Evolutionary conservation across 2,113 vertebrate species (phyloP).

Genomic region (Hymenochirus boettgeri): DNA sequence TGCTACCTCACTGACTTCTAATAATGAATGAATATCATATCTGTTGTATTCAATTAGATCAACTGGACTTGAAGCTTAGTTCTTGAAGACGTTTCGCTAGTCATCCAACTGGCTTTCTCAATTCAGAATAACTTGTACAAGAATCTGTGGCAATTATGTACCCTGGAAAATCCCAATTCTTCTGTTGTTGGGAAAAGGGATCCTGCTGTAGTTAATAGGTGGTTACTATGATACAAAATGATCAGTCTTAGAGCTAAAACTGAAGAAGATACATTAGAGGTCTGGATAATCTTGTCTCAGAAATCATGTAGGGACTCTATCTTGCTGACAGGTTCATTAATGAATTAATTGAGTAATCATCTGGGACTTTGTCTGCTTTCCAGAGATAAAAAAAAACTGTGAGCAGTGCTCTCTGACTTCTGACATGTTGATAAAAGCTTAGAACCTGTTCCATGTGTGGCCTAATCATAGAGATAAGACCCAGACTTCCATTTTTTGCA

Average conservation of each 20-base stretch:
- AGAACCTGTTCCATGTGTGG: conserved; percentile 60
- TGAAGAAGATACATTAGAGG: background rate
- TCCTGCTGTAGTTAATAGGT: background rate
- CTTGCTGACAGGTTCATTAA: conserved; percentile 72
- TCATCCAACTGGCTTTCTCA: too few relatives aligned
- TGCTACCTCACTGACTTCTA: too few relatives aligned
- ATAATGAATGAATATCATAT: too few relatives aligned
- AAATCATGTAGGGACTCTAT: conserved; percentile 53
- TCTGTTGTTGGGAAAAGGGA: too few relatives aligned
- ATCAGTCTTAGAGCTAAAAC: background rate
- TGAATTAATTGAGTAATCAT: conserved; percentile 79
- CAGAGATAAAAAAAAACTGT: conserved; percentile 75
- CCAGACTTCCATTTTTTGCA: background rate
- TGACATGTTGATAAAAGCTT: conserved; percentile 68
- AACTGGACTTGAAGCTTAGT: too few relatives aligned
- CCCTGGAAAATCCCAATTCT: too few relatives aligned
- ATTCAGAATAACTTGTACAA: too few relatives aligned
- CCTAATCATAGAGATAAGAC: conserved; percentile 66
- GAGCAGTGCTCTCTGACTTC: conserved; percentile 71
- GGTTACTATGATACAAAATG: background rate
- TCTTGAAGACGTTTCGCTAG: too few relatives aligned
- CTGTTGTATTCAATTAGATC: too few relatives aligned
- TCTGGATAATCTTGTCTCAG: background rate
- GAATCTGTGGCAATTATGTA: too few relatives aligned
- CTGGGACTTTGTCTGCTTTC: conserved; percentile 70